Base-by-base conservation (phyloP, 2,113 vertebrate species). In the Cettia cetti region DNA sequence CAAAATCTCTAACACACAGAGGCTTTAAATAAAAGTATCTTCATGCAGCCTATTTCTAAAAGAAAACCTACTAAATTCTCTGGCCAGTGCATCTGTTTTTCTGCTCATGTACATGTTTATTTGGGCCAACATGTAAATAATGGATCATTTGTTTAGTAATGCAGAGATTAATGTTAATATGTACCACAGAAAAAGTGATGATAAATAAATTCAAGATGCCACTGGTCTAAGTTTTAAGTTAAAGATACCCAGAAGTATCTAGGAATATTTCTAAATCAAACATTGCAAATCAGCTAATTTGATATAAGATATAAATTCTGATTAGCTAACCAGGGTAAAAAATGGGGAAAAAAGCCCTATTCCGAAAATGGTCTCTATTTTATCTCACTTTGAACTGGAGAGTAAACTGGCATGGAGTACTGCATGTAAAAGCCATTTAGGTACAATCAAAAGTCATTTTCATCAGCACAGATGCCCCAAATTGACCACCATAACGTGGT, bases 401-500 rank as follows among this genome's bases (percentile, higher is more conserved):
- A 90, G 76, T 79, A 89, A 93, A 81, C 71, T 24, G 16, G 88
- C 69, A 92, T 61, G 69, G 65, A 94, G 69, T 86, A 93, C 80
- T 68, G 56, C 79, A 92, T 86, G 80, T 94, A 90, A 96, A 96
- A 96, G 94, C 92, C 90, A 90, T 86, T 94, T 86, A 96, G 56
- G 83, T 86, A 93, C 93, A 96, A 96, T 96, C 95, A 96, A 57
- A 94, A 96, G 94, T 90, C 31, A 97, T 96, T 97, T 96, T 97
- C 94, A 97, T 96, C 94, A 96, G 95, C 75, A 65, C 90, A 89
- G 88, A 90, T 95, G 92, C 76, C 64, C 82, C 76, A 95, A 89
- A 95, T 96, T 93, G 95, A 94, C 92, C 68, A 83, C 69, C 60
- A 86, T 81, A 96, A 96, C 89, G 94, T 82, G 82, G 37, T 71